These are phyloP conservation scores for Aotus griseimembra DNA, from an alignment of 2,797 vertebrate genomes.

Conservation along the genomic window DNA sequence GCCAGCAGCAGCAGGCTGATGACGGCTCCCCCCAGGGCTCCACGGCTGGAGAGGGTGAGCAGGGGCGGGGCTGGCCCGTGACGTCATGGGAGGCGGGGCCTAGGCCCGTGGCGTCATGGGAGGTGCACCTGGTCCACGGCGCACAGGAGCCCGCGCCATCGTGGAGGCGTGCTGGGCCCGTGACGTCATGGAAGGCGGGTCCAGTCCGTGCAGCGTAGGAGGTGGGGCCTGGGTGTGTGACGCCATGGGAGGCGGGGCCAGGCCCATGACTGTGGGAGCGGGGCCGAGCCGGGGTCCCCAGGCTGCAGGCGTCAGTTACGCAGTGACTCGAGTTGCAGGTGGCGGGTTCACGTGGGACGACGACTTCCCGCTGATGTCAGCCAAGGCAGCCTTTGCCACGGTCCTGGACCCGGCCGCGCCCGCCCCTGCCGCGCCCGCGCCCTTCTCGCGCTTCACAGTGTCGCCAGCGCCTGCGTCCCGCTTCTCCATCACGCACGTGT, in stretches of 20 bases:
- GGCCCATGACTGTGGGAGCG: background rate
- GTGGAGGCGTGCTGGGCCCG: rapidly evolving
- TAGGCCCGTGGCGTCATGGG: rapidly evolving
- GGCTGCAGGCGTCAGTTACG: background rate
- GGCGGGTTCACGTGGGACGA: conserved; percentile 92
- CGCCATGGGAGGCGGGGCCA: background rate
- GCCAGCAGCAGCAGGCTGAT: conserved; percentile 74
- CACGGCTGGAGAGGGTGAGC: conserved; percentile 90
- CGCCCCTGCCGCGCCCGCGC: conserved; percentile 48
- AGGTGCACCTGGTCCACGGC: background rate
- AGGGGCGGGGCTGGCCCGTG: rapidly evolving
- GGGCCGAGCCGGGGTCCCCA: background rate
- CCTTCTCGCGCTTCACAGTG: conserved; percentile 94
- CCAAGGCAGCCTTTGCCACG: conserved; percentile 86
- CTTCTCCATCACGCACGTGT: conserved; percentile 98
- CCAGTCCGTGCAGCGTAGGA: no score
- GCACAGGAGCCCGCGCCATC: no score
- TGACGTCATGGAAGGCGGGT: background rate
- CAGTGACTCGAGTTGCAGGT: conserved; percentile 79
- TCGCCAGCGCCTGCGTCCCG: conserved; percentile 92
- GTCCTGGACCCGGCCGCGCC: conserved; percentile 66
- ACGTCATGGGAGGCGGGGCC: rapidly evolving
- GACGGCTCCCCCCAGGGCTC: conserved; percentile 88
- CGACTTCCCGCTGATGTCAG: conserved; percentile 88
- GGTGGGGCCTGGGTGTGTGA: background rate